Conservation (phyloP, 1,140 invertebrate species). For the Acyrthosiphon pisum region DNA sequence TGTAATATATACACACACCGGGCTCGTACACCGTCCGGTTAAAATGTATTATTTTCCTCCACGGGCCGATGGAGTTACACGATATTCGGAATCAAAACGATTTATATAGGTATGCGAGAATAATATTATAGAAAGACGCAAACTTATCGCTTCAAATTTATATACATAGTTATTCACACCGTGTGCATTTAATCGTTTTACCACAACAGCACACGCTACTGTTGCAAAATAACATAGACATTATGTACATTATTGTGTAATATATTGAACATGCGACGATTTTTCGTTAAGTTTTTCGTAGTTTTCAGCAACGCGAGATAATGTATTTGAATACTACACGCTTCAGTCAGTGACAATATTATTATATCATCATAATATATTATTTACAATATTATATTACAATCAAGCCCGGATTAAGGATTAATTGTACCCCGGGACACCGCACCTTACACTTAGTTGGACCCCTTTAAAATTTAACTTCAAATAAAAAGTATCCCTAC, state of each 20-base stretch:
- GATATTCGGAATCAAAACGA: background rate
- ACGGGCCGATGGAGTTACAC: background rate
- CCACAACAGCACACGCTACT: background rate
- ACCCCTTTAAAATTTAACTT: too few species aligned
- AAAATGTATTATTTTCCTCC: background rate
- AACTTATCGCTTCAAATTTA: background rate
- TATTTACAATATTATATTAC: too few species aligned
- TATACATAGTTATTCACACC: background rate
- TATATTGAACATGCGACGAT: background rate
- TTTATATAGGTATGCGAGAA: background rate
- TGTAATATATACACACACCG: conserved; percentile 9
- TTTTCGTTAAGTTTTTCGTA: background rate
- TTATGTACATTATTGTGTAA: background rate
- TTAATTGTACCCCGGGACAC: too few species aligned
- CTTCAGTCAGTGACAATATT: too few species aligned
- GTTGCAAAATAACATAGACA: background rate
- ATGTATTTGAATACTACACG: background rate
- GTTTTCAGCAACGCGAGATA: too few species aligned
- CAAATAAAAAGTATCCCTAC: too few species aligned
- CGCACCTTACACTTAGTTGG: too few species aligned
- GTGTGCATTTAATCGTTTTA: background rate
- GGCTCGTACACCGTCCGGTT: background rate
- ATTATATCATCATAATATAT: too few species aligned
- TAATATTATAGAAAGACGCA: background rate
- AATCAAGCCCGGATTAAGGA: too few species aligned